A percentile compares a stretch with the other conserved stretches of the same genome.
phyloP scores from a whole-genome alignment of 1,140 invertebrate genomes.

The Limonius californicus region DNA sequence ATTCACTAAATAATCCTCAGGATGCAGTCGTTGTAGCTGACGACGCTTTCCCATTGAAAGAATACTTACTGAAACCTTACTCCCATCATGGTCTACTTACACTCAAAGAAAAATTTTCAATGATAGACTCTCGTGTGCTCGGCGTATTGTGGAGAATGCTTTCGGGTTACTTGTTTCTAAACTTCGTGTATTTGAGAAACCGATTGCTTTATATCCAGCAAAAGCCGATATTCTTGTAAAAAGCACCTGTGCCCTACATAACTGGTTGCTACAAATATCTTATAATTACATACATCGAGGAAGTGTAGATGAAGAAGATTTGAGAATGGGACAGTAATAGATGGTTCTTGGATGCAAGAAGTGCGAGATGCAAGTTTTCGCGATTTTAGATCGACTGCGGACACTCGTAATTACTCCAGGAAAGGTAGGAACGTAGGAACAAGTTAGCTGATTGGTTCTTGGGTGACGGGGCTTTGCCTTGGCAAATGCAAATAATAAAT shows the following conservation, averaged over 20 bases:
- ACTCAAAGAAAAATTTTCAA: slow-evolving; percentile 45
- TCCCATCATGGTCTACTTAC: slow-evolving; percentile 34
- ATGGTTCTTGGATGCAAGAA: neutral
- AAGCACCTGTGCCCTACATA: slow-evolving; percentile 20
- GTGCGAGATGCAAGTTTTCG: neutral
- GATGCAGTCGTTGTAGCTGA: slow-evolving; percentile 47
- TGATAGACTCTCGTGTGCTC: slow-evolving; percentile 44
- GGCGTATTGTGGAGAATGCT: slow-evolving; percentile 38
- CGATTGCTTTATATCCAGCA: slow-evolving; percentile 16
- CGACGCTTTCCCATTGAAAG: slow-evolving; percentile 49
- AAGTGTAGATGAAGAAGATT: neutral
- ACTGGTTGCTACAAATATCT: slow-evolving; percentile 16
- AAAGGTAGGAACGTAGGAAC: neutral
- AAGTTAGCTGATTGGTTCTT: slow-evolving; percentile 9
- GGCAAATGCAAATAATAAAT: slow-evolving; percentile 23
- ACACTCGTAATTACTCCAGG: neutral
- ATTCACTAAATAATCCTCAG: slow-evolving; percentile 26
- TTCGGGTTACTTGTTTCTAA: slow-evolving; percentile 35
- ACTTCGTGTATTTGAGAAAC: slow-evolving; percentile 21
- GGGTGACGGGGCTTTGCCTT: slow-evolving; percentile 18
- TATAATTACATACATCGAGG: no score
- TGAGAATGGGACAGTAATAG: neutral
- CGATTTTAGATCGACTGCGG: neutral
- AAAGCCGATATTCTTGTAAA: slow-evolving; percentile 19
- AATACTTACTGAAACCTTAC: slow-evolving; percentile 49